Percentiles rank a stretch among this genome's conserved stretches.
Conservation (phyloP, 1,140 invertebrate species). For the Drosophila santomea region DNA sequence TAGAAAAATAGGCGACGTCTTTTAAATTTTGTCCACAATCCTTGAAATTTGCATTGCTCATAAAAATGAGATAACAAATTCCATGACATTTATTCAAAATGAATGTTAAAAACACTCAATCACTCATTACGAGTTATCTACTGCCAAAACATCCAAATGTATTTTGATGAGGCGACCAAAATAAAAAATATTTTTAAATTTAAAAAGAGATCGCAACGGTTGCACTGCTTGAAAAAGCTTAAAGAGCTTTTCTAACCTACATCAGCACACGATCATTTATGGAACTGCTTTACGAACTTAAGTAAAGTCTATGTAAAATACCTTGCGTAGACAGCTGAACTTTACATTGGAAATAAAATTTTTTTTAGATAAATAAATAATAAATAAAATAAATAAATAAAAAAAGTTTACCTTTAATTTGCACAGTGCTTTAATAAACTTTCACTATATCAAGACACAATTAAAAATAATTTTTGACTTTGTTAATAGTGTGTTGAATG, state of each 20-base stretch:
- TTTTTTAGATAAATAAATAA: neutral
- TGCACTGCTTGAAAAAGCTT: conserved; percentile 24
- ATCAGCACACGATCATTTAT: neutral
- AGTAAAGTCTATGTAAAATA: neutral
- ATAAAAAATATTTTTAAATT: neutral
- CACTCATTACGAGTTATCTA: neutral
- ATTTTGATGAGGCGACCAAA: neutral
- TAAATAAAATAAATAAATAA: neutral
- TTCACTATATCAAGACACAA: no score
- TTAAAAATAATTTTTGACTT: no score
- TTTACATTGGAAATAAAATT: neutral
- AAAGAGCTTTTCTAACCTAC: neutral
- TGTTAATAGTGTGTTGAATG: no score
- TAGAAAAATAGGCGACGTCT: no score
- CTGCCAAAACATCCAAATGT: neutral
- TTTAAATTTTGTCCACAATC: no score
- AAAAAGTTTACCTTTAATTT: neutral
- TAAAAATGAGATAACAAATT: neutral
- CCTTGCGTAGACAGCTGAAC: neutral
- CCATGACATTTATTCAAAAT: neutral
- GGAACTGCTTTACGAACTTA: conserved; percentile 1
- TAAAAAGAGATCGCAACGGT: neutral
- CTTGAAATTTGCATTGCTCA: no score
- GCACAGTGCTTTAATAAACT: no score
- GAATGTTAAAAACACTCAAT: neutral